A percentile compares a stretch with the other conserved stretches of the same genome.
Conservation (phyloP, 2,888 invertebrate species). For the Cataglyphis cursor region DNA sequence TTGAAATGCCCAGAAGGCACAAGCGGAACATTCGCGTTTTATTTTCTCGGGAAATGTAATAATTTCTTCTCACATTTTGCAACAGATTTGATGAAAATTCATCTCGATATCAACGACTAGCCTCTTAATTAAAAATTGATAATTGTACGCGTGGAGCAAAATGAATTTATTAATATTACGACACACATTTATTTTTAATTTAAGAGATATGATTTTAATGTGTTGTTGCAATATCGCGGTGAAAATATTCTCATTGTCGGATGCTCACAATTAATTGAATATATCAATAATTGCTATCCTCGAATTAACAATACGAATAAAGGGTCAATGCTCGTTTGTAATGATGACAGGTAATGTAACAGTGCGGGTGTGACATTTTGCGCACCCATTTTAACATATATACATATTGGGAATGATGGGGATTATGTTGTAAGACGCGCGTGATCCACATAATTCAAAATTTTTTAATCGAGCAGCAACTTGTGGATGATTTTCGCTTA, state of each 20-base stretch:
- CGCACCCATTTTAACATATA: neutral
- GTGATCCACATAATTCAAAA: neutral
- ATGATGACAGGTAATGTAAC: slow-evolving; percentile 1
- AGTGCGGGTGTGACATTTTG: neutral
- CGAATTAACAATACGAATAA: slow-evolving; percentile 26
- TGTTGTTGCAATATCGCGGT: slow-evolving; percentile 10
- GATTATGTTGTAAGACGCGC: neutral
- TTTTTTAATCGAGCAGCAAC: slow-evolving; percentile 1
- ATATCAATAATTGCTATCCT: slow-evolving; percentile 21
- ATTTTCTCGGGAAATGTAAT: neutral
- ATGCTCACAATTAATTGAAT: slow-evolving; percentile 36
- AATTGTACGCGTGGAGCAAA: slow-evolving; percentile 17
- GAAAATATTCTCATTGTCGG: slow-evolving; percentile 27
- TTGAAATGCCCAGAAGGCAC: neutral
- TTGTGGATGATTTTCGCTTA: neutral
- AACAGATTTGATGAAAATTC: neutral
- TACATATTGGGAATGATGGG: neutral
- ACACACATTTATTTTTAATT: slow-evolving; percentile 26
- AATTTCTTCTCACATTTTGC: slow-evolving; percentile 9
- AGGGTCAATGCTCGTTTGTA: slow-evolving; percentile 14
- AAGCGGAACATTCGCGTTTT: neutral
- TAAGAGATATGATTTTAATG: slow-evolving; percentile 10
- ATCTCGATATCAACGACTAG: slow-evolving; percentile 24
- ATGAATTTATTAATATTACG: slow-evolving; percentile 26
- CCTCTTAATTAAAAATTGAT: slow-evolving; percentile 35